Conservation (phyloP, 2,888 invertebrate genomes). For the Malthinus flaveolus region DNA sequence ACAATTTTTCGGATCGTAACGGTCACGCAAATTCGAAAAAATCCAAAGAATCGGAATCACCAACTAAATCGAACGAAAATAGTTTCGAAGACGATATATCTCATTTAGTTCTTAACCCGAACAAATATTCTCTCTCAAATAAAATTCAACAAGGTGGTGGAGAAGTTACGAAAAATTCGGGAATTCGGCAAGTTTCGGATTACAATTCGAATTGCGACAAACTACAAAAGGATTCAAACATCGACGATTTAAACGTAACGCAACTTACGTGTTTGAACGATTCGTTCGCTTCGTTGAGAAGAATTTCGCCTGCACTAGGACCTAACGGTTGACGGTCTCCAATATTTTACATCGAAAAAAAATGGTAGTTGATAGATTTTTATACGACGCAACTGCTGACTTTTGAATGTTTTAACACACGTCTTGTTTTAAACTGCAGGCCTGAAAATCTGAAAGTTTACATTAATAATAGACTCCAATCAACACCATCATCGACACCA, state of each 20-base stretch:
- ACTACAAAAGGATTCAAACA: neutral
- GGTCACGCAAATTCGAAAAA: conserved; percentile 33
- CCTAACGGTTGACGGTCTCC: conserved; percentile 48
- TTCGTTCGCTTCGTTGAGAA: conserved; percentile 35
- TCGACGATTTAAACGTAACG: conserved; percentile 41
- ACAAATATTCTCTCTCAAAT: neutral
- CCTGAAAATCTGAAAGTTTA: conserved; percentile 28
- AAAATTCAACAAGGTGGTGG: neutral
- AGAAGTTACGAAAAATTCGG: neutral
- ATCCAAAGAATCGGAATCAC: neutral
- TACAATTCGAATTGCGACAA: conserved; percentile 28
- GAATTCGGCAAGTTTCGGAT: conserved; percentile 15
- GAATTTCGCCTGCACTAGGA: conserved; percentile 46
- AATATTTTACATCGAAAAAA: conserved; percentile 18
- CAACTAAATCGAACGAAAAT: too few relatives aligned
- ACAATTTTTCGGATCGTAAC: conserved; percentile 33
- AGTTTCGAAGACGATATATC: neutral
- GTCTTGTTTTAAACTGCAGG: conserved; percentile 21
- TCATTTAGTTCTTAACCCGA: neutral
- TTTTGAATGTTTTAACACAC: too few relatives aligned
- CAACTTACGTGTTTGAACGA: conserved; percentile 46
- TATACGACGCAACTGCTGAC: conserved; percentile 11
- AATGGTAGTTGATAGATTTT: conserved; percentile 22
- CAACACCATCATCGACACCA: conserved; percentile 12
- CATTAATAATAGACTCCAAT: neutral